Evolutionary conservation across 1,140 invertebrate species (phyloP), one percentile per base, ranked within the genome.

Genomic region (Solenopsis fugax): DNA sequence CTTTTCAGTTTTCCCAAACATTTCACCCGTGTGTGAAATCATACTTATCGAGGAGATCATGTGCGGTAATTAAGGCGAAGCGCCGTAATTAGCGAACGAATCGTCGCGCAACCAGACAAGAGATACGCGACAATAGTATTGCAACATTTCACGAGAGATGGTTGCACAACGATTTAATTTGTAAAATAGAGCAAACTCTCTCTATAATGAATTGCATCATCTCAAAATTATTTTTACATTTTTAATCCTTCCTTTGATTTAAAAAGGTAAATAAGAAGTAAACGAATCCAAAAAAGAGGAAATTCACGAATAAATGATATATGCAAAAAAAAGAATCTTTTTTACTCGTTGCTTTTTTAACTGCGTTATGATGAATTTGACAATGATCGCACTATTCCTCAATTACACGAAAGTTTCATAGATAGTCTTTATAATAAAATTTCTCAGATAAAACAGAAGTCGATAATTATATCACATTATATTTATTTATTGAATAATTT

Each of bases 31-130:
- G 13, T 29, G 50, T 52, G 54, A 60, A 50, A 37, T 69, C 18
- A 12, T 50, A 41, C 58, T 75, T 60, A 45, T 16, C 41, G 24
- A 73, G 7, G 3, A 29, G 37, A 73, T 60, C 52, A 16, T 45
- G 52, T 48, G 18, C n/a, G 41, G 29, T 34, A 81, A 71, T 84
- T 73, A 84, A 84, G 34, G 29, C 41, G 24, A 58, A 84, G 21
- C 29, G 2, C 24, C 12, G 18, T 58, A 71, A 54, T 80, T 54
- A 41, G 4, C 65, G 13, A 71, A 16, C 41, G 10, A 45, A 78
- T 54, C 10, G n/a, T 76, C 34, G 56, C 34, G 7, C n/a, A 62
- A 29, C 4, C 18, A 52, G 13, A 41, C n/a, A 18, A 73, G 21
- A 73, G 37, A 65, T 37, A 45, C 24, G 18, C 21, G 24, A 41